Conservation (phyloP, 2,888 invertebrate species). For the Caenorhabditis sinica region DNA sequence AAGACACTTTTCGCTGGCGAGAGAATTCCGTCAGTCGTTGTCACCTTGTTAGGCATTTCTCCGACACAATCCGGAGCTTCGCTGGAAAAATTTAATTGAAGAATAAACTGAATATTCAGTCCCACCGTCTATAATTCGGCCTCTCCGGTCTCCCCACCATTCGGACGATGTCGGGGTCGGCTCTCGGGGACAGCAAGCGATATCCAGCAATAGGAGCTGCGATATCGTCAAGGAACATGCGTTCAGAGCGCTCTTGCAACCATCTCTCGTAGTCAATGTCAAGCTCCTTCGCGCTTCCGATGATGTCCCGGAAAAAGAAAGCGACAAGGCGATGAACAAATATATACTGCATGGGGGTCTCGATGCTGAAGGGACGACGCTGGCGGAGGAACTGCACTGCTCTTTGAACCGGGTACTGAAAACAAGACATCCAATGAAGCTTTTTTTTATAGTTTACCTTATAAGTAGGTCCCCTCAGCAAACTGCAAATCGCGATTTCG, state of each 20-base stretch:
- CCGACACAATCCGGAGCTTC: constrained; percentile 82
- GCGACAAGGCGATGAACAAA: constrained; percentile 74
- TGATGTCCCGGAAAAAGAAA: constrained; percentile 77
- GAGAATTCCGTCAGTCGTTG: constrained; percentile 50
- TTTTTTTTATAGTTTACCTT: constrained; percentile 67
- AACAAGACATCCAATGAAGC: background rate
- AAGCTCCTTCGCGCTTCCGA: constrained; percentile 71
- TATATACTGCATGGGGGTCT: constrained; percentile 82
- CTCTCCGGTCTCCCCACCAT: constrained; percentile 71
- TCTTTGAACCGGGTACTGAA: constrained; percentile 80
- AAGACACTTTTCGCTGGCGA: constrained; percentile 58
- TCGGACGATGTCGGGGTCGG: constrained; percentile 82
- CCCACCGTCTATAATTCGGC: constrained; percentile 69
- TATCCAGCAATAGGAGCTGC: constrained; percentile 77
- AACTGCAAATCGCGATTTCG: constrained; percentile 80
- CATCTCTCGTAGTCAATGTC: constrained; percentile 80
- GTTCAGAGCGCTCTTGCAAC: constrained; percentile 78
- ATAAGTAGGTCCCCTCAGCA: constrained; percentile 79
- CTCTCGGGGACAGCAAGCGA: constrained; percentile 87
- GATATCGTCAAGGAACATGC: constrained; percentile 80
- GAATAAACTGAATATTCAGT: no score
- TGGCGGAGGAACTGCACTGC: constrained; percentile 81
- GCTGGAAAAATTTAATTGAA: no score
- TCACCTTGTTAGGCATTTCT: constrained; percentile 75
- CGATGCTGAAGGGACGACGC: constrained; percentile 79